These are phyloP conservation scores for Enteromius argenteus DNA, from an alignment of 2,797 vertebrate genomes.

Conservation along the genomic window DNA sequence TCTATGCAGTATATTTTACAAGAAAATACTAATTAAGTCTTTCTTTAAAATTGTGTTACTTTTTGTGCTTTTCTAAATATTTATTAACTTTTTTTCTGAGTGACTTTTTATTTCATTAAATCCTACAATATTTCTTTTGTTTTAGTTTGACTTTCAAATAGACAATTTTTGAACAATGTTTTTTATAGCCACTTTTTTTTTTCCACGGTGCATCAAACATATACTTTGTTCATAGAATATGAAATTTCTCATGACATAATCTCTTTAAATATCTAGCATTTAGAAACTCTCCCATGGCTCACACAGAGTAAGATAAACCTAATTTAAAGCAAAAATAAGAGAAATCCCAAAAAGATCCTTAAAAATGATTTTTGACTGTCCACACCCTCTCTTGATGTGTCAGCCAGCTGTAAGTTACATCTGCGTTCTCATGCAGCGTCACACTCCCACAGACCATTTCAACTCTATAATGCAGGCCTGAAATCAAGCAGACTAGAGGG, in stretches of 20 bases:
- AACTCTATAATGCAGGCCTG: background rate
- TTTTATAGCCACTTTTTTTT: background rate
- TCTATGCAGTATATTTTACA: background rate
- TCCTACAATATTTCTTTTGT: background rate
- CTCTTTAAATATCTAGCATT: background rate
- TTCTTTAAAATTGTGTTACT: background rate
- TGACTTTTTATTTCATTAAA: background rate
- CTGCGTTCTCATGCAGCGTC: conserved; percentile 12
- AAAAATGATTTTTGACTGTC: background rate
- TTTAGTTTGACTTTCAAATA: too few species aligned
- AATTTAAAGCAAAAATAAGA: background rate
- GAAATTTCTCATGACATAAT: background rate
- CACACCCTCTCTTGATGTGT: conserved; percentile 12
- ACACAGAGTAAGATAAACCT: background rate
- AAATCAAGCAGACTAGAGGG: background rate
- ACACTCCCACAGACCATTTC: background rate
- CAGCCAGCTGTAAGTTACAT: conserved; percentile 5
- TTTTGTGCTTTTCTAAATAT: background rate
- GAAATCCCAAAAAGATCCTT: background rate
- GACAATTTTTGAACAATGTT: too few species aligned
- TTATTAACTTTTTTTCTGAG: background rate
- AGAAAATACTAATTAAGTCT: background rate
- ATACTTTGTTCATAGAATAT: background rate
- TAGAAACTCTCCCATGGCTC: background rate
- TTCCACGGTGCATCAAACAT: background rate